Percentiles rank a stretch among this genome's conserved stretches.
Conservation (phyloP, 1,140 invertebrate species). For the Eriocheir sinensis region DNA sequence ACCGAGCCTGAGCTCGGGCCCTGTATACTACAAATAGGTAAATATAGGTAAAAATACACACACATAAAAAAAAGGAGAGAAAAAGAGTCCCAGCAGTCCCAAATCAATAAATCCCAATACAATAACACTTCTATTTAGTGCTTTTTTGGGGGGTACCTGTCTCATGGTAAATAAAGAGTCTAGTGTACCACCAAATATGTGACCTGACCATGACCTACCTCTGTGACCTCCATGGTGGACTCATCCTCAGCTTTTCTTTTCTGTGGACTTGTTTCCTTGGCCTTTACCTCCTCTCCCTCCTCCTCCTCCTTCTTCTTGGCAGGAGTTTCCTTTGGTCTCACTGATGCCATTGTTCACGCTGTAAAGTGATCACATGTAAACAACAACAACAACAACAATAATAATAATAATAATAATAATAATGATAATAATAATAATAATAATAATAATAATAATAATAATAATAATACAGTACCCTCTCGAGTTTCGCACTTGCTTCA, state of each 20-base stretch:
- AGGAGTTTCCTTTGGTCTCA: background rate
- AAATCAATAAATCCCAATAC: background rate
- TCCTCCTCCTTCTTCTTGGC: background rate
- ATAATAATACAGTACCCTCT: too few relatives aligned
- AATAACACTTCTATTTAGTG: background rate
- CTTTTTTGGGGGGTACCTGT: background rate
- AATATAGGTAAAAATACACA: background rate
- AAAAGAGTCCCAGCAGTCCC: too few relatives aligned
- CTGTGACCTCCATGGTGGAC: background rate
- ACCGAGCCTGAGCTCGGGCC: too few relatives aligned
- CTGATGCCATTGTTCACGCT: conserved; percentile 5
- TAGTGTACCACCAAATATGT: too few relatives aligned
- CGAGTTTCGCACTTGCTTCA: too few relatives aligned
- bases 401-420: background rate
- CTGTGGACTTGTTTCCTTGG: background rate
- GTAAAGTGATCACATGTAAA: too few relatives aligned
- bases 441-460: background rate
- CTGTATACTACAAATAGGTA: too few relatives aligned
- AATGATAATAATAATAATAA: background rate
- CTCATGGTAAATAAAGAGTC: background rate
- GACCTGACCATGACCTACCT: background rate
- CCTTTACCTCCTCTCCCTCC: background rate
- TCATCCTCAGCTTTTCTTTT: conserved; percentile 25
- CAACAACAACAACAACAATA: background rate
- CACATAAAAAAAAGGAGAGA: background rate